Base-by-base conservation (phyloP, 2,888 invertebrate genomes). In the Cenopis cana region DNA sequence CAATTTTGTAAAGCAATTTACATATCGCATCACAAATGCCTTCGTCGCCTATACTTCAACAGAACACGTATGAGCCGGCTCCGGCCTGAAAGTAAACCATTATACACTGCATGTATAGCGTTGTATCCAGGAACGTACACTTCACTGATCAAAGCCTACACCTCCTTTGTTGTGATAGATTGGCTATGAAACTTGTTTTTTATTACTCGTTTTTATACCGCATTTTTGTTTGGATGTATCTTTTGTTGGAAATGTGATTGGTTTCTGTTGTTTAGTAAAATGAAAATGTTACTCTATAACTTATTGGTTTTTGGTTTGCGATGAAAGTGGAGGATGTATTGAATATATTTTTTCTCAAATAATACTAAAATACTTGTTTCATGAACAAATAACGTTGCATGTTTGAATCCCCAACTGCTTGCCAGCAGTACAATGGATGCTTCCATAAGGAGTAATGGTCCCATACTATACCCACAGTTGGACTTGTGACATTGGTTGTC, bases 161-260 rank as follows among this genome's bases (percentile, higher is more conserved):
- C 36, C 73, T 66, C 74, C 77, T 77, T 79, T 79, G 75, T 78
- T 69, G 72, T 56, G 64, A 75, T 61, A 79, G 75, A 79, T 80
- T 79, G 76, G 68, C 74, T 73, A 77, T 77, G 73, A 74, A 73
- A 73, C 69, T 60, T 69, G 70, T 72, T 76, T 74, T 76, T 74
- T 77, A 74, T 75, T 74, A 69, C 67, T 71, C 29, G 59, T 74
- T 74, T 74, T 61, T 74, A 73, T 67, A 56, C 29, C 68, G 56
- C 66, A 69, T 72, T 73, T 71, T 68, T 66, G 69, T 69, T 69
- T 59, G 73, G 29, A 49, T 20, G 55, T 60, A 18, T 61, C 67
- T 71, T 55, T 66, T 71, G 67, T 71, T 38, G 66, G 50, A 61
- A 71, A 71, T 60, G 66, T 56, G 71, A 71, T 71, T 71, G 60